Evolutionary conservation across 2,888 invertebrate genomes (phyloP).

Genomic region (Drepana falcataria): DNA sequence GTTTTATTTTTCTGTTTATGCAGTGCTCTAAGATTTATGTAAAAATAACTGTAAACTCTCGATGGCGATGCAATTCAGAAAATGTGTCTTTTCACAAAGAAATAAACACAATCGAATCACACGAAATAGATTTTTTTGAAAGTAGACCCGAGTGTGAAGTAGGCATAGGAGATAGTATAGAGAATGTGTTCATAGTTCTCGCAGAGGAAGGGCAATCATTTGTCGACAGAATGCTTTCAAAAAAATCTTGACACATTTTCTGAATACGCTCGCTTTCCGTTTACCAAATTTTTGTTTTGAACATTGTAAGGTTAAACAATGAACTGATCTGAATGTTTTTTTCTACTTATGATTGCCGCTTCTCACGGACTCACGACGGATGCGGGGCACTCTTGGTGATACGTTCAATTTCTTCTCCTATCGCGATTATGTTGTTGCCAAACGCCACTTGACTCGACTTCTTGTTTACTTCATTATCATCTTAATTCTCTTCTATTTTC

Average conservation of each 20-base stretch:
- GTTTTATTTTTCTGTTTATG: constrained; percentile 48
- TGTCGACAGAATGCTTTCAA: constrained; percentile 75
- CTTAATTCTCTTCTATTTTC: constrained; percentile 7
- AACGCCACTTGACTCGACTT: constrained; percentile 60
- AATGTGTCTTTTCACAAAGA: constrained; percentile 85
- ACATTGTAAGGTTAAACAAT: constrained; percentile 34
- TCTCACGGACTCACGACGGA: constrained; percentile 71
- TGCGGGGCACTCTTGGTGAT: constrained; percentile 75
- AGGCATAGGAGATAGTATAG: constrained; percentile 54
- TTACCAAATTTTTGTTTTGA: constrained; percentile 32
- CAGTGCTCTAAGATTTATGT: constrained; percentile 20
- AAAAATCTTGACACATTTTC: constrained; percentile 85
- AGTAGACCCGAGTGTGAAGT: constrained; percentile 77
- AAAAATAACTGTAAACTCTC: constrained; percentile 29
- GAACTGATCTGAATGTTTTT: constrained; percentile 73
- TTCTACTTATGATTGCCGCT: constrained; percentile 79
- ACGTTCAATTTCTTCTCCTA: constrained; percentile 32
- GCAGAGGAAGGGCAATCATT: constrained; percentile 71
- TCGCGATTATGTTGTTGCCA: constrained; percentile 31
- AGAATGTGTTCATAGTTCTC: constrained; percentile 28
- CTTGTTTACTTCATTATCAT: constrained; percentile 8
- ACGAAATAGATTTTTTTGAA: constrained; percentile 80
- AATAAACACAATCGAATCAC: constrained; percentile 76
- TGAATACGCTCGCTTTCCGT: constrained; percentile 74
- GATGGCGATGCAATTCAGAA: constrained; percentile 82